phyloP scores from a whole-genome alignment of 2,797 vertebrate genomes.

The Gymnopithys bicolor region DNA sequence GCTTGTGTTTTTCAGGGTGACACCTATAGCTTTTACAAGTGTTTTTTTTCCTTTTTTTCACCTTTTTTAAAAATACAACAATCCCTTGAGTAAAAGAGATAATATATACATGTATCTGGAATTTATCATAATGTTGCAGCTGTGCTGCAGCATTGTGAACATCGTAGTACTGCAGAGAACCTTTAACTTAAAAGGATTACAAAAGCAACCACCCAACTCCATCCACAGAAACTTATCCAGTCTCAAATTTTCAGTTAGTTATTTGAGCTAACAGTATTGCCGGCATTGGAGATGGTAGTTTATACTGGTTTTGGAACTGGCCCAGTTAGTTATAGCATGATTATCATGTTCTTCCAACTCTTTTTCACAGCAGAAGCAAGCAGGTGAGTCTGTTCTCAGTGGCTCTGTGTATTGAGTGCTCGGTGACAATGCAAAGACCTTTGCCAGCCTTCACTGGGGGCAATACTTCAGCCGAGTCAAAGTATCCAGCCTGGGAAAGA shows the following conservation, averaged over 20 bases:
- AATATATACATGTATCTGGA: background rate
- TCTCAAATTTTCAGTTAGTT: background rate
- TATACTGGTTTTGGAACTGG: background rate
- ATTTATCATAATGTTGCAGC: background rate
- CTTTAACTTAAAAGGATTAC: background rate
- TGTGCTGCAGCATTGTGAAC: background rate
- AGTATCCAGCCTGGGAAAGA: background rate
- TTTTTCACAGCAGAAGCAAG: background rate
- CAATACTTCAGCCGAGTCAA: background rate
- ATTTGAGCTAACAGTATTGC: background rate
- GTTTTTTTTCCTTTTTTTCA: too few relatives aligned
- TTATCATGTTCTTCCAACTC: background rate
- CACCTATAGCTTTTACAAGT: background rate
- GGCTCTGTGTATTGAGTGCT: background rate
- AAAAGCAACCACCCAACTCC: background rate
- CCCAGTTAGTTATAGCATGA: background rate
- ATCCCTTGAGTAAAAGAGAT: background rate
- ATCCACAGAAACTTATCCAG: background rate
- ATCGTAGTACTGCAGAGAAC: background rate
- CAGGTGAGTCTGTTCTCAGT: background rate
- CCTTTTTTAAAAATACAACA: background rate
- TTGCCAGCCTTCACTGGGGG: background rate
- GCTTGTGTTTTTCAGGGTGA: background rate
- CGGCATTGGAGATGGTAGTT: background rate
- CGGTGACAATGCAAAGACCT: background rate